A percentile compares a stretch with the other conserved stretches of the same genome.
Conservation (phyloP, 2,797 vertebrate species). For the Cyprinodon diabolis region DNA sequence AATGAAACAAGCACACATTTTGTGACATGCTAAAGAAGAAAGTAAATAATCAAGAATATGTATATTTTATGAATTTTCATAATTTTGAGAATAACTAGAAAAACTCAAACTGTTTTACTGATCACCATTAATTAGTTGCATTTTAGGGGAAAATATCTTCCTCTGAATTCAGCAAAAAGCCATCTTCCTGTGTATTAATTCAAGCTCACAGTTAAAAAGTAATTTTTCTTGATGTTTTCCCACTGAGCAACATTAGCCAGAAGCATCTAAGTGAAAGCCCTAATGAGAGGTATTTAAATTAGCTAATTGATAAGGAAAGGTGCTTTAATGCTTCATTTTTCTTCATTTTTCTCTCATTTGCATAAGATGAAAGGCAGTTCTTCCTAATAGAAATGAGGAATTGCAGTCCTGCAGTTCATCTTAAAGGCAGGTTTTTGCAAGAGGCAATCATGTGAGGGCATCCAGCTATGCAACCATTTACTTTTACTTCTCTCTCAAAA, state of each 20-base stretch:
- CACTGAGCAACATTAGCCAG: not conserved
- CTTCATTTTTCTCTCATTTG: not conserved
- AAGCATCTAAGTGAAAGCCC: not conserved
- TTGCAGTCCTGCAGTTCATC: not conserved
- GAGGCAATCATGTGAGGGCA: not conserved
- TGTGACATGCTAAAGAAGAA: no score
- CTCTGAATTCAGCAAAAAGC: not conserved
- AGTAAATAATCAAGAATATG: not conserved
- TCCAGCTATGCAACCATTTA: not conserved
- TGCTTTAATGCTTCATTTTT: not conserved
- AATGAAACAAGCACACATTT: not conserved
- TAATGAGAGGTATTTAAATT: conserved; percentile 11
- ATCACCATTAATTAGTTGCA: not conserved
- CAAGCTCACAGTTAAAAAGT: not conserved
- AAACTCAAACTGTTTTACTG: not conserved
- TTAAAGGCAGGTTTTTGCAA: not conserved
- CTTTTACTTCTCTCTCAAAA: not conserved
- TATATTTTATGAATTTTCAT: not conserved
- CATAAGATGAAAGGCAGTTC: not conserved
- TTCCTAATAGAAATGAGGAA: not conserved
- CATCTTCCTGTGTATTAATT: not conserved
- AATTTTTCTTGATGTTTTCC: not conserved
- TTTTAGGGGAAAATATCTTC: not conserved
- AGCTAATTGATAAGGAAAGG: not conserved
- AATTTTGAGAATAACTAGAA: not conserved